Conservation (phyloP, 2,888 invertebrate genomes). For the Drosophila anomelani region DNA sequence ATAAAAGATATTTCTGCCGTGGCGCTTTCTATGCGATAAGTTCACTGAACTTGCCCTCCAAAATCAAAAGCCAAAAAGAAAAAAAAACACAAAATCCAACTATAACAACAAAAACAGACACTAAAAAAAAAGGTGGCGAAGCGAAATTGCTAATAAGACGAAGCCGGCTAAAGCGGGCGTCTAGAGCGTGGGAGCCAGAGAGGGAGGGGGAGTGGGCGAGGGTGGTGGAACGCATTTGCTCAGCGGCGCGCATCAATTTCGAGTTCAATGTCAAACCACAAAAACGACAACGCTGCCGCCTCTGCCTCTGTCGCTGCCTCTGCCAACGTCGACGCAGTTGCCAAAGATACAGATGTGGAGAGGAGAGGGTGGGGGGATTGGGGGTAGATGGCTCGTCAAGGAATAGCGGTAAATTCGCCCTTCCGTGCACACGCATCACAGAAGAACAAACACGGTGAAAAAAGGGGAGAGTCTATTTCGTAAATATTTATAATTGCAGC, state of each 20-base stretch:
- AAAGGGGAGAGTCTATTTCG: neutral
- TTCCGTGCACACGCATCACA: slow-evolving; percentile 13
- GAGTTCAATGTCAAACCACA: slow-evolving; percentile 81
- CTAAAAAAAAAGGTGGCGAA: slow-evolving; percentile 47
- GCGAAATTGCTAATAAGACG: slow-evolving; percentile 70
- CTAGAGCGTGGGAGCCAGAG: slow-evolving; percentile 15
- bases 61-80: slow-evolving; percentile 58
- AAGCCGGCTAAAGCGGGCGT: slow-evolving; percentile 23
- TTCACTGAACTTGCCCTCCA: slow-evolving; percentile 72
- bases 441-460: neutral
- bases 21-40: slow-evolving; percentile 73
- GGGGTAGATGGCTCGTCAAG: slow-evolving; percentile 1
- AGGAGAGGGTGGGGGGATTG: neutral
- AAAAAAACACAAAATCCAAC: slow-evolving; percentile 39
- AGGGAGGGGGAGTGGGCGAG: slow-evolving; percentile 4
- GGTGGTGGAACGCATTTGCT: slow-evolving; percentile 53
- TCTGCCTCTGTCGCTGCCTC: slow-evolving; percentile 25
- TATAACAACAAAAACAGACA: slow-evolving; percentile 41
- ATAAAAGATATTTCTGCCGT: slow-evolving; percentile 37
- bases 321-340: slow-evolving; percentile 18
- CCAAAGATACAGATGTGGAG: slow-evolving; percentile 13
- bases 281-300: slow-evolving; percentile 50
- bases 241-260: slow-evolving; percentile 74
- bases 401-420: slow-evolving; percentile 19
- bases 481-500: neutral